Percentiles rank a stretch among this genome's conserved stretches.
Evolutionary conservation across 1,140 invertebrate genomes (phyloP).

Genomic region (Pomacea maculata): DNA sequence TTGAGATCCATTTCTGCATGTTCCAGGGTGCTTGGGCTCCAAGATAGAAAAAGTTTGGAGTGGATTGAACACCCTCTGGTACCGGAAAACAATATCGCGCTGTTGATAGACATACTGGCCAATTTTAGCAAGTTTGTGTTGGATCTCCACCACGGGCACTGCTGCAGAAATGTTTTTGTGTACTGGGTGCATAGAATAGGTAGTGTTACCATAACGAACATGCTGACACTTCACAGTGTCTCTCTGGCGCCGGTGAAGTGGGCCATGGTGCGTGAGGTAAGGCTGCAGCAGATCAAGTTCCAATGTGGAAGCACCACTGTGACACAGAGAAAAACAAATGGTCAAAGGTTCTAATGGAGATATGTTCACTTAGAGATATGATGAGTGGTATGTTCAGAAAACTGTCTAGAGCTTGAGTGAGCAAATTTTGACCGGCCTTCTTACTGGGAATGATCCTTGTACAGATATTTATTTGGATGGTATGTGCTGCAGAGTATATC

Average conservation of each 20-base stretch:
- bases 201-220: conserved; percentile 47
- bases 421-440: no score
- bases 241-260: conserved; percentile 38
- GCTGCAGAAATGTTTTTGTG: conserved; percentile 25
- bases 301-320: no score
- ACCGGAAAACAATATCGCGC: conserved; percentile 1
- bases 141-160: conserved; percentile 37
- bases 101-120: conserved; percentile 19
- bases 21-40: conserved; percentile 50
- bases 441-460: no score
- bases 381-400: no score
- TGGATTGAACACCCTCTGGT: conserved; percentile 50
- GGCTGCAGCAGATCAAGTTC: conserved; percentile 31
- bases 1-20: conserved; percentile 42
- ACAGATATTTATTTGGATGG: no score
- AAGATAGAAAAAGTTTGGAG: conserved; percentile 53
- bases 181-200: conserved; percentile 42
- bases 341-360: no score
- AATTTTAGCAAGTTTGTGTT: conserved; percentile 40
- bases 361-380: no score
- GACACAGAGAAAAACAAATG: conserved; percentile 1
- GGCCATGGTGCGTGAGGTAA: conserved; percentile 35
- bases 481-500: no score
- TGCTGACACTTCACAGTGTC: conserved; percentile 55
- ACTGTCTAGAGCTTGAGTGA: no score